Base-by-base conservation (phyloP, 1,140 invertebrate species). In the Drosophila jambulina region DNA sequence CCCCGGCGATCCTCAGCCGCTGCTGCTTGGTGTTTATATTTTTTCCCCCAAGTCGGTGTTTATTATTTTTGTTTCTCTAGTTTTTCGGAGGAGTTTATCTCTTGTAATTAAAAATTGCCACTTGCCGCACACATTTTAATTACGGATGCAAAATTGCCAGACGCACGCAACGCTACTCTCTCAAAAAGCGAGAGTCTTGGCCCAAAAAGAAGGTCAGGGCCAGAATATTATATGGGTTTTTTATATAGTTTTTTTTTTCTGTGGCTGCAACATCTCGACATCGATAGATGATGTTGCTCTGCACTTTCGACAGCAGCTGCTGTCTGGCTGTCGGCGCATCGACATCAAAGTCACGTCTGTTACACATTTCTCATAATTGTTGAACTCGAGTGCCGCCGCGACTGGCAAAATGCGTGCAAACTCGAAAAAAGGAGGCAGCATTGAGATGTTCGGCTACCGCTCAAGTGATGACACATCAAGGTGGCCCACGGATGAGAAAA, bases 51-150 rank as follows among this genome's bases (percentile, higher is more conserved):
- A 56, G 60, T 32, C 32, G 36, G 42, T 68, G 40, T 25, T 48
- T 27, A 48, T 27, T 48, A 27, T 27, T 38, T 78, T 72, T 75
- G 32, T 43, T 29, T 19, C 29, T 49, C 45, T n/a, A 27, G 17
- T 29, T 49, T 54, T 56, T 38, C n/a, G 53, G 57, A 76, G 62
- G 51, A 74, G 59, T 74, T 74, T 63, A 74, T 75, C 68, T 78
- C n/a, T 49, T 61, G 46, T 68, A 79, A 85, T 81, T 85, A 86
- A 86, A 79, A 78, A 82, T 48, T 79, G 78, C 81, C 61, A 74
- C 67, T 84, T 70, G 65, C 62, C 69, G 82, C 75, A 82, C 45
- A 82, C 83, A 87, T 80, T 86, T 86, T 82, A 86, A 80, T 87
- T 87, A 86, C 79, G 69, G 64, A 74, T 77, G 82, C 72, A 68